Evolutionary conservation across 1,140 invertebrate genomes (phyloP).

Genomic region (Drosophila obscura): DNA sequence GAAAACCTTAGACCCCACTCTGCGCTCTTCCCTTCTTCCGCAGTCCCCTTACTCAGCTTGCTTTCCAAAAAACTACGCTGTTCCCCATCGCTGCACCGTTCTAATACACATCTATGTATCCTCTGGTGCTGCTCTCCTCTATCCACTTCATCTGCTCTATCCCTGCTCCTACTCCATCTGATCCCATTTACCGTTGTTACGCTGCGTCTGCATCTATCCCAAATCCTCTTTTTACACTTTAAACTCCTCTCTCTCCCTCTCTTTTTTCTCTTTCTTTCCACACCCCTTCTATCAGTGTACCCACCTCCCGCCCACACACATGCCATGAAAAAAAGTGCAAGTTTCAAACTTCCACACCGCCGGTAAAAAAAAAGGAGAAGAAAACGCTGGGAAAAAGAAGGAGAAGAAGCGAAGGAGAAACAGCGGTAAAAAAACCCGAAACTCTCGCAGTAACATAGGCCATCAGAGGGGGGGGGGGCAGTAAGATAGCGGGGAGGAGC

Average conservation of each 20-base stretch:
- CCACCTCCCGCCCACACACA: background rate
- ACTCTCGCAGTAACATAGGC: too few species aligned
- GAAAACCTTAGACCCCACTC: background rate
- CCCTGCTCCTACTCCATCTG: too few species aligned
- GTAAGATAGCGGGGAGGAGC: background rate
- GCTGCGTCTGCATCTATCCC: slow-evolving; percentile 3
- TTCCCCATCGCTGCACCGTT: too few species aligned
- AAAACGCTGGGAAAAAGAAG: slow-evolving; percentile 19
- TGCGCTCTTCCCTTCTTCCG: background rate
- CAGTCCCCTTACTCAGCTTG: background rate
- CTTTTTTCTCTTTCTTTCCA: background rate
- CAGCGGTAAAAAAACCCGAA: too few species aligned
- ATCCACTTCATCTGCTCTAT: too few species aligned
- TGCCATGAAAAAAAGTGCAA: slow-evolving; percentile 59
- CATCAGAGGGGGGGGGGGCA: background rate
- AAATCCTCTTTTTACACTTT: background rate
- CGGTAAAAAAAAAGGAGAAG: slow-evolving; percentile 21
- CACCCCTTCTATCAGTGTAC: background rate
- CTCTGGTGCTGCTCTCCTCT: too few species aligned
- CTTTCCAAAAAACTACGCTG: background rate
- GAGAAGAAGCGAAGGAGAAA: background rate
- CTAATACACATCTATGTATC: too few species aligned
- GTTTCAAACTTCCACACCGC: slow-evolving; percentile 39
- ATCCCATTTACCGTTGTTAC: too few species aligned
- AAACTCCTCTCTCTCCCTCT: too few species aligned